These are phyloP conservation scores for Spongia lamella DNA, from an alignment of 37 sponge, comb jelly and placozoan species.

Conservation along the genomic window DNA sequence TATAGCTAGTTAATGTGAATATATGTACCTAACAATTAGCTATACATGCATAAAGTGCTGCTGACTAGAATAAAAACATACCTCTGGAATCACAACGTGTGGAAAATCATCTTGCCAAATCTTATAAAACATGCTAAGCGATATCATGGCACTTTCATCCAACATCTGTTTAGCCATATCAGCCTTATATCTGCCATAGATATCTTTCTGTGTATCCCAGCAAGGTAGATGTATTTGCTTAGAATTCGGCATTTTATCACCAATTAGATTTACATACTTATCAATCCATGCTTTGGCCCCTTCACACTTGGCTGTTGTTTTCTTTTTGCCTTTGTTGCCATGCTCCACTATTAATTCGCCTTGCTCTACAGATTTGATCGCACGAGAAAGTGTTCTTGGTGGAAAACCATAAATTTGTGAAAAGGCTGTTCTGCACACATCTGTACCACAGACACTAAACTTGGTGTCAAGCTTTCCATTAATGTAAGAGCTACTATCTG, in stretches of 20 bases:
- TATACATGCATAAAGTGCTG: too few relatives aligned
- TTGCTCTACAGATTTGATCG: background rate
- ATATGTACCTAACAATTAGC: too few relatives aligned
- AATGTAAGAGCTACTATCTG: too few relatives aligned
- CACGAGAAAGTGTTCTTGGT: background rate
- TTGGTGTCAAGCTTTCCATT: background rate
- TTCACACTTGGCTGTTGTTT: background rate
- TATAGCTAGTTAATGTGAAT: too few relatives aligned
- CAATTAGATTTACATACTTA: background rate
- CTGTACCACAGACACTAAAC: background rate
- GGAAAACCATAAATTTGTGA: background rate
- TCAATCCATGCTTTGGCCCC: conserved; percentile 14
- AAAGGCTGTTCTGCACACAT: conserved; percentile 3
- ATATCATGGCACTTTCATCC: background rate
- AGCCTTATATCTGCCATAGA: background rate
- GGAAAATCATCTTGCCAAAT: conserved; percentile 9
- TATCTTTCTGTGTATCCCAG: conserved; percentile 23
- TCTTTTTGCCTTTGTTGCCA: conserved; percentile 6
- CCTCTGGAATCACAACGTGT: conserved; percentile 11
- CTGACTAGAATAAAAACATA: too few relatives aligned
- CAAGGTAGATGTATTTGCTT: background rate
- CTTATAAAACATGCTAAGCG: conserved; percentile 18
- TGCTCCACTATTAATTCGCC: background rate
- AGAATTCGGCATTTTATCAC: conserved; percentile 9
- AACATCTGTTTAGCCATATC: conserved; percentile 1